Percentiles rank a stretch among this genome's conserved stretches.
Evolutionary conservation across 2,113 vertebrate species (phyloP).

Genomic region (Odontesthes bonariensis): DNA sequence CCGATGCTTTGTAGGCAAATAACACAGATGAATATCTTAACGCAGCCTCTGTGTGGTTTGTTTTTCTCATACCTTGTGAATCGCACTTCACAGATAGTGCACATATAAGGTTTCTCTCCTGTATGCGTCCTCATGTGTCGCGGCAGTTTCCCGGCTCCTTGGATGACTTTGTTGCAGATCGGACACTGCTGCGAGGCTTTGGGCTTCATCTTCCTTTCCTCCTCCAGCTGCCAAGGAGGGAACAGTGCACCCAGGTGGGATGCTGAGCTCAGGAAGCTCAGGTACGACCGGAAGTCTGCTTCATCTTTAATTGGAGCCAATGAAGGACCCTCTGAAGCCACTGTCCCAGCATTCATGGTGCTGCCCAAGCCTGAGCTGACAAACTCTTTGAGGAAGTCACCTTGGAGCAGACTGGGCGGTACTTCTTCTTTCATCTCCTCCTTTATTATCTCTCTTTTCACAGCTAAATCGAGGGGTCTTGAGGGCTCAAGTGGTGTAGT

Average conservation of each 20-base stretch:
- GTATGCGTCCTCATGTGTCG: conserved; percentile 98
- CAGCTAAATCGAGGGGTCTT: conserved; percentile 90
- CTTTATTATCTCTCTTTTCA: conserved; percentile 95
- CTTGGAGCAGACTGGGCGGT: conserved; percentile 85
- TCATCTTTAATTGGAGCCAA: conserved; percentile 93
- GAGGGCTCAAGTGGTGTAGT: conserved; percentile 79
- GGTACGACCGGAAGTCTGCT: conserved; percentile 91
- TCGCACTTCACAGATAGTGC: conserved; percentile 97
- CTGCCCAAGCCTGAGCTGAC: conserved; percentile 70
- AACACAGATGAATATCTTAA: background rate
- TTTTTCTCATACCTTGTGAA: conserved; percentile 92
- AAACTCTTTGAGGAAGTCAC: conserved; percentile 93
- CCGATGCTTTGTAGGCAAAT: conserved; percentile 17
- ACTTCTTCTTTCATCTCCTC: conserved; percentile 94
- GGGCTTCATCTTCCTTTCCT: conserved; percentile 97
- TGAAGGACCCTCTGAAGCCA: conserved; percentile 77
- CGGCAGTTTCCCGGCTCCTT: conserved; percentile 97
- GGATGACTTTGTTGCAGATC: conserved; percentile 98
- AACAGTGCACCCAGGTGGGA: conserved; percentile 93
- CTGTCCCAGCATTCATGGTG: conserved; percentile 66
- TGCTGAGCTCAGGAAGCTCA: conserved; percentile 93
- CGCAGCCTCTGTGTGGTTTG: background rate
- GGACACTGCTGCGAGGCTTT: conserved; percentile 98
- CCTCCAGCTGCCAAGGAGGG: conserved; percentile 95
- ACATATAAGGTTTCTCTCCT: conserved; percentile 99